A percentile compares a stretch with the other conserved stretches of the same genome.
These are phyloP conservation scores for Junonia oenone DNA, from an alignment of 2,888 invertebrate genomes.

Conservation along the genomic window DNA sequence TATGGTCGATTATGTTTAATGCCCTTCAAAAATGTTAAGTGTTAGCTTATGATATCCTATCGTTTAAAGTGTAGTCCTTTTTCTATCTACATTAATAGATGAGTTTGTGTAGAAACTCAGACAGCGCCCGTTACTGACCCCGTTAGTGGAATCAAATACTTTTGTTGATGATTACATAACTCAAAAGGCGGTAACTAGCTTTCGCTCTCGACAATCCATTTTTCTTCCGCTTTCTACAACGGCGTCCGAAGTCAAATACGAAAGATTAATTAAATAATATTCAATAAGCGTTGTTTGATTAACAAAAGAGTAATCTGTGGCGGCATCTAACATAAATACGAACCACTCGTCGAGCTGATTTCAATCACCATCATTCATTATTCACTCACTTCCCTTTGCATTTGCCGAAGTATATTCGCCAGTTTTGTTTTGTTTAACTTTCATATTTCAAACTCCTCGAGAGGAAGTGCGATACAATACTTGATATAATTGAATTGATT, in stretches of 20 bases:
- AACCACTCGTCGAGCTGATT: conserved; percentile 66
- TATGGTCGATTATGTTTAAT: conserved; percentile 72
- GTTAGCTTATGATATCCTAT: conserved; percentile 43
- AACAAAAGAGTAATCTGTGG: conserved; percentile 75
- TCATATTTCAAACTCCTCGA: conserved; percentile 64
- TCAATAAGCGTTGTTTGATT: conserved; percentile 75
- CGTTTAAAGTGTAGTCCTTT: conserved; percentile 48
- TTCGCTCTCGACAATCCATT: conserved; percentile 39
- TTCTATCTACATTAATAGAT: conserved; percentile 46
- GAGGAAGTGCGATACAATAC: conserved; percentile 42
- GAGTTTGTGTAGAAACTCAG: conserved; percentile 43
- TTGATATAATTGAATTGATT: conserved; percentile 45
- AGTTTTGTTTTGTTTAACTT: conserved; percentile 75
- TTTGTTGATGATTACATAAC: conserved; percentile 28
- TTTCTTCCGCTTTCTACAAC: conserved; percentile 38
- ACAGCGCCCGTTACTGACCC: conserved; percentile 39
- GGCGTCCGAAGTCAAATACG: conserved; percentile 62
- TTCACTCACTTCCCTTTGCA: conserved; percentile 74
- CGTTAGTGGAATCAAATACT: conserved; percentile 31
- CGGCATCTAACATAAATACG: conserved; percentile 77
- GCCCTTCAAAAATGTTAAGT: conserved; percentile 66
- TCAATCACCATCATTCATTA: conserved; percentile 76
- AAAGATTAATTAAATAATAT: conserved; percentile 75
- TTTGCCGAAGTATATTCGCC: conserved; percentile 66
- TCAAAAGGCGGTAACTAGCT: conserved; percentile 33